phyloP scores from a whole-genome alignment of 2,888 invertebrate species.

The Nomada goodeniana region DNA sequence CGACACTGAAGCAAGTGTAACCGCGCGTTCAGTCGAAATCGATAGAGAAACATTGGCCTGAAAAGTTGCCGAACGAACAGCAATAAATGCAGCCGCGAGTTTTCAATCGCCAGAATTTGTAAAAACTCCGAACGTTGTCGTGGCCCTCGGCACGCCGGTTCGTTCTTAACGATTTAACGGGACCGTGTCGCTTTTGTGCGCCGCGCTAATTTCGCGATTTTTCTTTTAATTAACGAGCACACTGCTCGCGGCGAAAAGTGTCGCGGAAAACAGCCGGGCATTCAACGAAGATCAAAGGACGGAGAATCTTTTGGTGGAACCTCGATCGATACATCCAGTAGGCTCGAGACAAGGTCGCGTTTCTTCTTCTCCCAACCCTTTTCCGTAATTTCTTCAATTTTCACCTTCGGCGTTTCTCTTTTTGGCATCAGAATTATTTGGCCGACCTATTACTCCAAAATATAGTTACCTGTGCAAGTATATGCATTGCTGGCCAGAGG shows the following conservation, averaged over 20 bases:
- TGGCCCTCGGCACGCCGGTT: not conserved
- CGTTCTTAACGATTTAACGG: not conserved
- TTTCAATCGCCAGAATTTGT: not conserved
- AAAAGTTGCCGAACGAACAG: not conserved
- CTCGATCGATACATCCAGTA: slow-evolving; percentile 4
- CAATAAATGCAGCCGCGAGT: not conserved
- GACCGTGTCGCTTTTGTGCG: slow-evolving; percentile 16
- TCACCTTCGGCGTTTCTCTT: not conserved
- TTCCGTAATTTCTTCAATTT: not conserved
- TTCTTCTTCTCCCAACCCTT: not conserved
- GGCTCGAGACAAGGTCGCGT: slow-evolving; percentile 5
- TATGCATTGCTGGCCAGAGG: not conserved
- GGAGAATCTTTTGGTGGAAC: slow-evolving; percentile 10
- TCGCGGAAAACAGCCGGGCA: slow-evolving; percentile 27
- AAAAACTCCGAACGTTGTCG: slow-evolving; percentile 4
- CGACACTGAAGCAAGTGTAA: no score
- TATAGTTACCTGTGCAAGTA: no score
- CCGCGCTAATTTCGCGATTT: slow-evolving; percentile 27
- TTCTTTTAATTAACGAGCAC: slow-evolving; percentile 47
- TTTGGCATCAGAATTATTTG: no score
- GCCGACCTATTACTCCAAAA: no score
- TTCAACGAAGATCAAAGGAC: slow-evolving; percentile 48
- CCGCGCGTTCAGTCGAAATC: no score
- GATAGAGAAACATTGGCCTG: no score
- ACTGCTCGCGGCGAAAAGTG: slow-evolving; percentile 10